phyloP scores from a whole-genome alignment of 53 echinoderm and acorn worm species.

The Crossaster papposus region DNA sequence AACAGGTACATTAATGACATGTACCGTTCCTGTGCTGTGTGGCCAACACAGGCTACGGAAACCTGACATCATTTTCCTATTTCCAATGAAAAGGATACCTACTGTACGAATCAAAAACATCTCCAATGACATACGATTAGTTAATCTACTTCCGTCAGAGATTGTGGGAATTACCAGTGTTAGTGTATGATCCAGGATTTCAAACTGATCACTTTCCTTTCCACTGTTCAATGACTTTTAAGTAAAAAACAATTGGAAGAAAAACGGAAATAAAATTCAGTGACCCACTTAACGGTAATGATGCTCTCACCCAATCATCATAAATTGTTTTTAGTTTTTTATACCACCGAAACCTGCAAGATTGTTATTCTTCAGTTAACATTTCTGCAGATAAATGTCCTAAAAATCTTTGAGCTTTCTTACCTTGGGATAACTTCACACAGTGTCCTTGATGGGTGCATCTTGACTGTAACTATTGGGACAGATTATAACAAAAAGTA shows the following conservation, averaged over 20 bases:
- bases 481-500: not conserved
- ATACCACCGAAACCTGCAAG: too few species aligned
- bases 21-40: too few species aligned
- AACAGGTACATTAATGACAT: not conserved
- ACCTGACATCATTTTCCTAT: too few species aligned
- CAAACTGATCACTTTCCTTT: not conserved
- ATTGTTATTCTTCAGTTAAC: not conserved
- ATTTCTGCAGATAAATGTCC: not conserved
- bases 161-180: not conserved
- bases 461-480: conserved; percentile 56
- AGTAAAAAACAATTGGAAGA: not conserved
- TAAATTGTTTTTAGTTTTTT: too few species aligned
- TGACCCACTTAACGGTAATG: too few species aligned
- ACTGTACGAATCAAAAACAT: too few species aligned
- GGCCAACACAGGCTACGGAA: too few species aligned
- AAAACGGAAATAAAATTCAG: not conserved
- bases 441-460: conserved; percentile 68
- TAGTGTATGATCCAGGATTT: not conserved
- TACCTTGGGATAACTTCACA: conserved; percentile 88
- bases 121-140: too few species aligned
- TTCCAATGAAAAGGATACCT: too few species aligned
- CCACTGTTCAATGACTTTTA: not conserved
- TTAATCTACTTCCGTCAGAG: not conserved
- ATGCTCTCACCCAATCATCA: too few species aligned
- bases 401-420: not conserved